phyloP scores from a whole-genome alignment of 2,797 vertebrate genomes.

The Botia kubotai region DNA sequence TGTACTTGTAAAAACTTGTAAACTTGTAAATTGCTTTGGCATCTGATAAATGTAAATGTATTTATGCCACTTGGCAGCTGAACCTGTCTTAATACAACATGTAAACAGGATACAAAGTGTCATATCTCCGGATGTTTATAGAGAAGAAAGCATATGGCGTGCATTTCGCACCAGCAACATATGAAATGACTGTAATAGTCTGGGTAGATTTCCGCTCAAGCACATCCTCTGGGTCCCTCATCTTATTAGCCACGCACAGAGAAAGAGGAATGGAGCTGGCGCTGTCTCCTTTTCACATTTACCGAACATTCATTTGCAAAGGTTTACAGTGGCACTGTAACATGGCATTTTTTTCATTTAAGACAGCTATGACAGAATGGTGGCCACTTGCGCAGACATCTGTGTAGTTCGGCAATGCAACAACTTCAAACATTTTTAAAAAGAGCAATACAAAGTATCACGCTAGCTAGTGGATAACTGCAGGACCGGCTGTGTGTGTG shows the following conservation, averaged over 20 bases:
- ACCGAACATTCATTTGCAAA: slow-evolving; percentile 22
- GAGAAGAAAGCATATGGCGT: slow-evolving; percentile 40
- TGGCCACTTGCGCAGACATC: background rate
- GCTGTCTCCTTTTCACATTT: slow-evolving; percentile 39
- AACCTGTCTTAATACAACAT: slow-evolving; percentile 31
- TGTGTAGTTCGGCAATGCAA: background rate
- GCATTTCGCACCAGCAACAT: slow-evolving; percentile 40
- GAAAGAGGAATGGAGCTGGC: slow-evolving; percentile 37
- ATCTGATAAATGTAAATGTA: background rate
- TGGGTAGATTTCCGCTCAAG: slow-evolving; percentile 41
- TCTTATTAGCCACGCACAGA: slow-evolving; percentile 51
- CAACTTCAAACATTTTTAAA: slow-evolving; percentile 16
- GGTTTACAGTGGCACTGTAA: slow-evolving; percentile 17
- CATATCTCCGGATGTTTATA: slow-evolving; percentile 21
- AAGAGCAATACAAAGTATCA: background rate
- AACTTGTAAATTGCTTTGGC: background rate
- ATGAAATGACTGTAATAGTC: slow-evolving; percentile 48
- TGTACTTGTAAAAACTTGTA: background rate
- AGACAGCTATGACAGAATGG: background rate
- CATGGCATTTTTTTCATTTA: background rate
- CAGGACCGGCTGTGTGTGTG: slow-evolving; percentile 6
- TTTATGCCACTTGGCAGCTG: background rate
- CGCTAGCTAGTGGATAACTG: slow-evolving; percentile 18
- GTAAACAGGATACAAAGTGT: slow-evolving; percentile 41
- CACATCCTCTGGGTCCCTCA: slow-evolving; percentile 43